A percentile compares a stretch with the other conserved stretches of the same genome.
phyloP scores from a whole-genome alignment of 2,797 vertebrate genomes.

The Pangasius larnaudii region DNA sequence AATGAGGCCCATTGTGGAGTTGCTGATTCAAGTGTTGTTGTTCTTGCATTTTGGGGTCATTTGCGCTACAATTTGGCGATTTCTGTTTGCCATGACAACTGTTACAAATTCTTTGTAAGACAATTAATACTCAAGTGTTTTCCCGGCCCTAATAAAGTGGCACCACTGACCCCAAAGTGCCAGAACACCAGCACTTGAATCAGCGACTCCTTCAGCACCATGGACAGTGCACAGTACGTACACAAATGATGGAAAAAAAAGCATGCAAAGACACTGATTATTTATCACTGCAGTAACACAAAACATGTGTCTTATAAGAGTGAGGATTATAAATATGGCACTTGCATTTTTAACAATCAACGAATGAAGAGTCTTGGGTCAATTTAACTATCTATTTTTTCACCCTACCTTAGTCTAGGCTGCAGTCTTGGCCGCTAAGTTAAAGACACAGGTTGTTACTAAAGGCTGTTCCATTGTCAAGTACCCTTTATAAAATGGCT shows the following conservation, averaged over 20 bases:
- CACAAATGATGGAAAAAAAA: background rate
- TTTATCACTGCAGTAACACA: background rate
- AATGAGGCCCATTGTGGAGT: background rate
- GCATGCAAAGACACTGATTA: background rate
- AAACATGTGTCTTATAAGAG: background rate
- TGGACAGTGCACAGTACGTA: background rate
- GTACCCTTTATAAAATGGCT: background rate
- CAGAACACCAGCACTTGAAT: background rate
- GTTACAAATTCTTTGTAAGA: background rate
- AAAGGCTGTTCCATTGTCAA: background rate
- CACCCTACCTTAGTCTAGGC: background rate
- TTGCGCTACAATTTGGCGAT: background rate
- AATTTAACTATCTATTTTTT: background rate
- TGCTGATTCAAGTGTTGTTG: background rate
- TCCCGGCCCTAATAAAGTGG: background rate
- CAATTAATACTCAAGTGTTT: background rate
- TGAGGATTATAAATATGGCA: background rate
- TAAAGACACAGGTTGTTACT: background rate
- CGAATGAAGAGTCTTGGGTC: background rate
- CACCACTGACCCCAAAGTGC: background rate
- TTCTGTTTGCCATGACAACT: background rate
- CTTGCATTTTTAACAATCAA: background rate
- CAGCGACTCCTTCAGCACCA: constrained; percentile 9
- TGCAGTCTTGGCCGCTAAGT: background rate
- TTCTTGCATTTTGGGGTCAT: background rate